Base-by-base conservation (phyloP, 2,113 vertebrate species). In the Solea senegalensis region DNA sequence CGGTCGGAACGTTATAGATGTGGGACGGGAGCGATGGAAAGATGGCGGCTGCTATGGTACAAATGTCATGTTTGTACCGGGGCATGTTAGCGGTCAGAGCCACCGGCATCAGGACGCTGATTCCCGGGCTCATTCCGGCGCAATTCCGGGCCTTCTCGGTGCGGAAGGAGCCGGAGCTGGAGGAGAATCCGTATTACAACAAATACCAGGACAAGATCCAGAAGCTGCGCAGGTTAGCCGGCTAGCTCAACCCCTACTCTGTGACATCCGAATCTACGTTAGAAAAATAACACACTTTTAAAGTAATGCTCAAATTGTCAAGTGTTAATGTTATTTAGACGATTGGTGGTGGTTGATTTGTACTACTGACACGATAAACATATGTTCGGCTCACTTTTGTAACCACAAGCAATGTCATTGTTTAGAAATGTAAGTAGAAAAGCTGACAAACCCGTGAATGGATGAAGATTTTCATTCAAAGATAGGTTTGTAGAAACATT, bases 161-260 rank as follows among this genome's bases (percentile, higher is more conserved):
- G 40, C 90, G 86, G 65, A 92, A 90, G 81, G 90, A 87, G 0
- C 85, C 62, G 74, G 92, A 91, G 2, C 73, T 97, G 71, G 95
- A 96, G 67, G 91, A 94, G 26, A 99, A 98, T 50, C 96, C 95
- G 2, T 97, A 89, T 86, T 98, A 92, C 73, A 88, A 44, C 76
- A 96, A 96, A 77, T 98, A 99, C 92, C 93, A 93, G 28, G 94
- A 94, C 67, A 97, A 96, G 91, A 97, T 98, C 85, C 93, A 93
- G 86, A 92, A 94, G 70, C 93, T 98, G 75, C 94, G 94, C 86
- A 97, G 96, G 96, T 98, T 65, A 77, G 84, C 79, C 46, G 12
- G 39, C 34, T 34, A 34, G 5, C 34, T 34, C 34, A 34, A 34
- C 34, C 1, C 34, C 34, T 1, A 4, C 5, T 34, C 5, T 34